Evolutionary conservation across 2,113 vertebrate genomes (phyloP).

Genomic region (Dicrurus megarhynchus): DNA sequence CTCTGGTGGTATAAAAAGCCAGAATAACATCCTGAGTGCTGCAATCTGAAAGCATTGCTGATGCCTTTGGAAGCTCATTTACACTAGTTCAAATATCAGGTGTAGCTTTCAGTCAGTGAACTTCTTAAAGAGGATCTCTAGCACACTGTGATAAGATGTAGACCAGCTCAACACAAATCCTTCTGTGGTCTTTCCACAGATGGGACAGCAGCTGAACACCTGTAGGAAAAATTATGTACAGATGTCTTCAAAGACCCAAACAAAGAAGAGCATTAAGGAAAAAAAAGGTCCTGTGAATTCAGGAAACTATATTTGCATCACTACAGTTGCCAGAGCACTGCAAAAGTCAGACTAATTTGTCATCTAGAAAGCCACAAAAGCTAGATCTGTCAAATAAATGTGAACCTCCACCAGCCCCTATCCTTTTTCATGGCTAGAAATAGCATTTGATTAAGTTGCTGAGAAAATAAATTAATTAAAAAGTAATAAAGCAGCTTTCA

Average conservation of each 20-base stretch:
- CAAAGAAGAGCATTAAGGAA: background rate
- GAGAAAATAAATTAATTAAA: constrained; percentile 1
- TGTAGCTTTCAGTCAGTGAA: background rate
- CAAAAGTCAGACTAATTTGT: constrained; percentile 20
- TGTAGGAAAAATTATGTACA: background rate
- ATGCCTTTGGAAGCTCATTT: background rate
- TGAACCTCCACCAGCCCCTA: background rate
- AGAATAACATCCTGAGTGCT: background rate
- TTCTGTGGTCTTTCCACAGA: background rate
- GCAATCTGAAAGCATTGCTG: background rate
- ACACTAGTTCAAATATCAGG: background rate
- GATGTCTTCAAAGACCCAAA: background rate
- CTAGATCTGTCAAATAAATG: background rate
- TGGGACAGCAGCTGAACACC: background rate
- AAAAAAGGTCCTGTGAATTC: background rate
- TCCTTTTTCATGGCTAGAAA: background rate
- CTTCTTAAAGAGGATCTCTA: background rate
- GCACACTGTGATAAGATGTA: background rate
- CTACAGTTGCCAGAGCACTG: background rate
- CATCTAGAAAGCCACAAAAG: background rate
- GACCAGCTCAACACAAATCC: background rate
- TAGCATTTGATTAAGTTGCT: background rate
- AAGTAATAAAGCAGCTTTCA: background rate
- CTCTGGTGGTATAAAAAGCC: background rate
- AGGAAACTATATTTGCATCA: background rate